These are phyloP conservation scores for Apamea monoglypha DNA, from an alignment of 2,888 invertebrate species.

Conservation along the genomic window DNA sequence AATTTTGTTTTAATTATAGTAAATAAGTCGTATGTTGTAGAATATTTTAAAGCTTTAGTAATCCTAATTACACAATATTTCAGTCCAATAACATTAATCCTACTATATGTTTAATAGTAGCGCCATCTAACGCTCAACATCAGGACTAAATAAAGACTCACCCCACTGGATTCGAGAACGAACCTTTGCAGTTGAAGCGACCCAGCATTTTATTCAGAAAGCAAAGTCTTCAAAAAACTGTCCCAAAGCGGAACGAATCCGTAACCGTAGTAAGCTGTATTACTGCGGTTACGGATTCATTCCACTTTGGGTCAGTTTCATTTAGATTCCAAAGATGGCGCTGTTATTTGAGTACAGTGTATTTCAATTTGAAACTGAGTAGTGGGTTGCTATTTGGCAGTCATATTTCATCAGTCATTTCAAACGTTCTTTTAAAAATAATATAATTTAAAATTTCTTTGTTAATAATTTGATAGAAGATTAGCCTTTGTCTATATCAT, in stretches of 20 bases:
- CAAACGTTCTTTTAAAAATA: neutral
- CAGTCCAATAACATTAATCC: neutral
- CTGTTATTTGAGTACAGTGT: neutral
- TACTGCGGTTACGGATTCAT: too few species aligned
- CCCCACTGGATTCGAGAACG: rapidly evolving
- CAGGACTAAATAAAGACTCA: neutral
- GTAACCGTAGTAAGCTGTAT: neutral
- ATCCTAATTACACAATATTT: neutral
- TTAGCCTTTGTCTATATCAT: neutral
- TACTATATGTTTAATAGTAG: neutral
- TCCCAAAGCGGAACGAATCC: neutral
- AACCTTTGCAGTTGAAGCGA: neutral
- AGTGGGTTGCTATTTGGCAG: neutral
- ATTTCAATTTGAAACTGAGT: neutral
- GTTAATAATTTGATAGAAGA: neutral
- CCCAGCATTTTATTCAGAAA: neutral
- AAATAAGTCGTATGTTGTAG: neutral
- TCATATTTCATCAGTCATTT: neutral
- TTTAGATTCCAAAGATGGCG: constrained; percentile 51
- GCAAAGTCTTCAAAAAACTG: neutral
- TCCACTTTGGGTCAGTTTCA: too few species aligned
- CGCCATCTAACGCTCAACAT: constrained; percentile 32
- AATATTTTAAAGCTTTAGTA: neutral
- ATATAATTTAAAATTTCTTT: neutral
- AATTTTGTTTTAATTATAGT: constrained; percentile 18